These are phyloP conservation scores for Eupristina koningsbergeri DNA, from an alignment of 1,140 invertebrate genomes.

Conservation along the genomic window DNA sequence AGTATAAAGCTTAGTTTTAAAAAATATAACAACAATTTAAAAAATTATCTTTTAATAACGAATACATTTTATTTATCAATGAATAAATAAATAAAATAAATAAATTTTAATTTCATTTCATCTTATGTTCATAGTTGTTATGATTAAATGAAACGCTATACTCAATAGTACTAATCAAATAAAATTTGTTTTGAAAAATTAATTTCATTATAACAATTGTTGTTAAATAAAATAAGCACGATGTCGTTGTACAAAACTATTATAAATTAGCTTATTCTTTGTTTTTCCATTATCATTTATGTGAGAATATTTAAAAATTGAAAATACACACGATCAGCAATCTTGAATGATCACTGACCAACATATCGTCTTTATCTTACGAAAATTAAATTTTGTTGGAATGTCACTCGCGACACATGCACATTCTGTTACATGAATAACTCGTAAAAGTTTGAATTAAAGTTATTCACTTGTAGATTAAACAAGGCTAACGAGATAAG, in stretches of 20 bases:
- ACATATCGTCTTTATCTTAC: slow-evolving; percentile 44
- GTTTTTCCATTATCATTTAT: slow-evolving; percentile 51
- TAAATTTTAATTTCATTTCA: too few species aligned
- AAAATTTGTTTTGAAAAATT: background rate
- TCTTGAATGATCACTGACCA: slow-evolving; percentile 45
- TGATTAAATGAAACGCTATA: background rate
- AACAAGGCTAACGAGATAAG: slow-evolving; percentile 33
- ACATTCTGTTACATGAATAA: slow-evolving; percentile 43
- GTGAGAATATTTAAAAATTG: slow-evolving; percentile 46
- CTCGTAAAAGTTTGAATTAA: slow-evolving; percentile 12
- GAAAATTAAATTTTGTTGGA: slow-evolving; percentile 47
- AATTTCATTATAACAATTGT: background rate
- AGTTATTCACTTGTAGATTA: slow-evolving; percentile 31
- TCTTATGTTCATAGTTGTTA: background rate
- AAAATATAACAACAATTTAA: background rate
- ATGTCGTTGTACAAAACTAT: slow-evolving; percentile 11
- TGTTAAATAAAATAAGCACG: background rate
- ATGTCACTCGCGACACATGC: slow-evolving; percentile 28
- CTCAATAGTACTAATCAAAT: background rate
- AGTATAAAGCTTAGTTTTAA: background rate
- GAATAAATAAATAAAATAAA: too few species aligned
- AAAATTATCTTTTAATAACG: background rate
- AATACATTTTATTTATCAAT: too few species aligned
- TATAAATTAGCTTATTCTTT: slow-evolving; percentile 19
- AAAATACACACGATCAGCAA: slow-evolving; percentile 43